phyloP scores from a whole-genome alignment of 2,797 vertebrate genomes.

The Aulostomus chinensis region DNA sequence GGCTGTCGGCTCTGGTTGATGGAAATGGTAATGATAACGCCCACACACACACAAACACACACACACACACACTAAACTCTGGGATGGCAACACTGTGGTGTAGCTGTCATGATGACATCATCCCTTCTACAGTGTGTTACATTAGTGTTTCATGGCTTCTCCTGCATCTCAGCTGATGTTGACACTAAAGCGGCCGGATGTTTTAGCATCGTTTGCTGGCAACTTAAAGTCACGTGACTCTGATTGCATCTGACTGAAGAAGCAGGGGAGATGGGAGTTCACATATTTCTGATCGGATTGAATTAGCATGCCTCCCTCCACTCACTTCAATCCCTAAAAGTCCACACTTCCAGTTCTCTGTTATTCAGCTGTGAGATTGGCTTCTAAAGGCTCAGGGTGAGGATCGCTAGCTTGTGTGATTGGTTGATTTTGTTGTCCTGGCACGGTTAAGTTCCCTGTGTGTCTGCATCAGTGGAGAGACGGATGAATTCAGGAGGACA shows the following conservation, averaged over 20 bases:
- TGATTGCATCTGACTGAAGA: too few relatives aligned
- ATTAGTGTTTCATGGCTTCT: neutral
- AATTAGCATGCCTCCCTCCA: conserved; percentile 19
- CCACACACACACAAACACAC: conserved; percentile 27
- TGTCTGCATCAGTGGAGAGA: too few relatives aligned
- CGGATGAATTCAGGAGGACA: neutral
- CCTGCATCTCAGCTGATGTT: conserved; percentile 12
- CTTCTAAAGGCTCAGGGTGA: neutral
- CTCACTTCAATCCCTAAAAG: too few relatives aligned
- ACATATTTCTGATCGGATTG: conserved; percentile 23
- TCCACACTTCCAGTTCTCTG: neutral
- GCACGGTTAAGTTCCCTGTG: too few relatives aligned
- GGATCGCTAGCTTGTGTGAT: conserved; percentile 1
- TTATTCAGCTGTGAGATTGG: conserved; percentile 7
- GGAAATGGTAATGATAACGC: conserved; percentile 25
- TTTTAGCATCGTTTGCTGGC: conserved; percentile 45
- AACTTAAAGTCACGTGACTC: too few relatives aligned
- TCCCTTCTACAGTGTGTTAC: neutral
- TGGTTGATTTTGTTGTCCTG: neutral
- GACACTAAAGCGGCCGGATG: conserved; percentile 43
- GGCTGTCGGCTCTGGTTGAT: conserved; percentile 21
- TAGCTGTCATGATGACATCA: neutral
- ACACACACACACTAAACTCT: conserved; percentile 11
- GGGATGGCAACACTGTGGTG: conserved; percentile 3
- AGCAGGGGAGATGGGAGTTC: neutral